Evolutionary conservation across 2,797 vertebrate genomes (phyloP).

Genomic region (Protonibea diacanthus): DNA sequence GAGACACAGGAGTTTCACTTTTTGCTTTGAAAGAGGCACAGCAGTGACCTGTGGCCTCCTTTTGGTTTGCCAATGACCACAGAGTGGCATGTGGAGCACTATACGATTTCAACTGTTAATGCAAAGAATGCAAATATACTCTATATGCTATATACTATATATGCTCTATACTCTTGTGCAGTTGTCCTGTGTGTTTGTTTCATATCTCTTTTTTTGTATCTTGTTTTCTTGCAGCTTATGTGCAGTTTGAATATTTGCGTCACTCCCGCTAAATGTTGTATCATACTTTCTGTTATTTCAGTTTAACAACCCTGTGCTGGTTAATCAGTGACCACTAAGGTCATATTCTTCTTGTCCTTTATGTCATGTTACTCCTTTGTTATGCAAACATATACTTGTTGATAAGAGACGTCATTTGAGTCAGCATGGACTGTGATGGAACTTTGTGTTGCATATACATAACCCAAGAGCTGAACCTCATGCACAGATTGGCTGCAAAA

Average conservation of each 20-base stretch:
- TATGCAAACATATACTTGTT: slow-evolving; percentile 23
- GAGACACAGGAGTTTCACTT: no score
- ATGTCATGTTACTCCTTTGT: neutral
- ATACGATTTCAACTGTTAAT: no score
- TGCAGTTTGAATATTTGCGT: neutral
- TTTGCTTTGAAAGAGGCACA: no score
- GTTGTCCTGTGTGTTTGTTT: neutral
- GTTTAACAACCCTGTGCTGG: neutral
- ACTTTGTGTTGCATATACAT: neutral
- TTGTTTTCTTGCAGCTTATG: neutral
- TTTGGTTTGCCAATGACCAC: no score
- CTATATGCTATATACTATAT: no score
- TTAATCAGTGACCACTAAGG: slow-evolving; percentile 39
- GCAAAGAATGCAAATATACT: no score
- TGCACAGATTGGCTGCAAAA: neutral
- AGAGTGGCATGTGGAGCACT: no score
- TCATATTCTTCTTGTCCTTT: neutral
- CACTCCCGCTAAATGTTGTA: neutral
- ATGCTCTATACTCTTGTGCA: neutral
- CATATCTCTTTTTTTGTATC: neutral
- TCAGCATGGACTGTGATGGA: neutral
- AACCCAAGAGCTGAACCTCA: neutral
- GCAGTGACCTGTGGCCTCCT: no score
- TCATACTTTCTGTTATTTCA: neutral
- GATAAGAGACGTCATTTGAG: slow-evolving; percentile 22